These are phyloP conservation scores for Glaucopsyche alexis DNA, from an alignment of 2,888 invertebrate genomes.

Conservation along the genomic window DNA sequence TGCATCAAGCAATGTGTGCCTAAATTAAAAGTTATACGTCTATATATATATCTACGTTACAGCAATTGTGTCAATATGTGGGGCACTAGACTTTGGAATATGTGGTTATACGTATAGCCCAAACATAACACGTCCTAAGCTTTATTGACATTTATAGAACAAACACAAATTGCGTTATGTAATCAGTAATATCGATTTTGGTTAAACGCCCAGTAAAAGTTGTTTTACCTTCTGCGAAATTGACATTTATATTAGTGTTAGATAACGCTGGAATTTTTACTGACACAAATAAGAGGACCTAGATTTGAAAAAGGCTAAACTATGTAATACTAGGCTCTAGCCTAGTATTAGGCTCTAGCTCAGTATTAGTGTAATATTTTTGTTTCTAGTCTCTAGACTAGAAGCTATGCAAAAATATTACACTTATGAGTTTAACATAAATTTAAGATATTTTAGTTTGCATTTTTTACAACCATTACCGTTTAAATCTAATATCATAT, in stretches of 20 bases:
- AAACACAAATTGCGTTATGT: constrained; percentile 2
- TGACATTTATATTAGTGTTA: constrained; percentile 7
- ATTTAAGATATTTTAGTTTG: no score
- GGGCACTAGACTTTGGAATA: not conserved
- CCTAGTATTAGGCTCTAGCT: no score
- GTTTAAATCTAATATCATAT: no score
- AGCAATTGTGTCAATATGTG: no score
- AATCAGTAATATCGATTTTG: constrained; percentile 20
- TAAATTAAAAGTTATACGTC: no score
- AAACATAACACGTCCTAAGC: not conserved
- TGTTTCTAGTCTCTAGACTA: no score
- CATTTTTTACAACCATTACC: not conserved
- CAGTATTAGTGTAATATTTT: no score
- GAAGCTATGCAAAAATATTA: no score
- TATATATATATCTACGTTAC: no score
- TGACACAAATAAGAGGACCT: constrained; percentile 1
- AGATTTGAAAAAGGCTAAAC: constrained; percentile 4
- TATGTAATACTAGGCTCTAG: not conserved
- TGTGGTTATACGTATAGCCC: not conserved
- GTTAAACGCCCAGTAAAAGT: constrained; percentile 18
- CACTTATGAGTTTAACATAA: no score
- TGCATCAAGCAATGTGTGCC: no score
- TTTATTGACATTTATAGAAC: constrained; percentile 22
- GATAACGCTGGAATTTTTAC: constrained; percentile 9
- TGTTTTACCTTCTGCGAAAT: constrained; percentile 23